Evolutionary conservation across 1,140 invertebrate genomes (phyloP), one percentile per base, ranked within the genome.

Genomic region (Heliconius hermathena): DNA sequence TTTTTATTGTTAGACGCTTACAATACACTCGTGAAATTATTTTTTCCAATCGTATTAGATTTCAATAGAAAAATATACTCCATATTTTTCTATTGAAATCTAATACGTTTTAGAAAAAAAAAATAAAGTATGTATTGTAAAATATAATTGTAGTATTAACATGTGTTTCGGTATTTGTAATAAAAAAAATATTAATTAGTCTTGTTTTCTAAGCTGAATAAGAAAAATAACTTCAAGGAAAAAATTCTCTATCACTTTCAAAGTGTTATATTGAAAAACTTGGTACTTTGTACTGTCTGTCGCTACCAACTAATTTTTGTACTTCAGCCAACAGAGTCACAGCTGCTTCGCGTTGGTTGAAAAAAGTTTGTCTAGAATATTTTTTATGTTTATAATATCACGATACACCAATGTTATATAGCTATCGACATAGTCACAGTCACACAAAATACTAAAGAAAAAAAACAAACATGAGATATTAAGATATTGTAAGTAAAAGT

Each of bases 211-310:
- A 66, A 29, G 22, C 4, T 29, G 26, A 66, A 29, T 11, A 66
- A 29, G n/a, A 13, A 29, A 46, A 46, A 46, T 46, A 16, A 29
- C 11, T 66, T 29, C 3, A 66, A 66, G 11, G 22, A 26, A 66
- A n/a, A 66, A 66, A 5, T 5, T 66, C 22, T 26, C 9, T 66
- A 66, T 66, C 26, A 66, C 60, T 66, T 66, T 66, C 22, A n/a
- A 66, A 66, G 60, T 66, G 60, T 66, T 29, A 66, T 66, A 66
- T 66, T 66, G 60, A 66, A 66, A 66, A 66, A 66, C 60, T 66
- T 66, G 22, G 3, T 29, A 66, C 60, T 66, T 66, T 8, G 11
- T 16, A 66, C 4, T 22, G 8, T 66, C 22, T 66, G 60, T 29
- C 11, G 60, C 13, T 18, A 66, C 4, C 60, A 66, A 66, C 60